Conservation (phyloP, 2,113 vertebrate genomes). For the Lasiurus borealis region DNA sequence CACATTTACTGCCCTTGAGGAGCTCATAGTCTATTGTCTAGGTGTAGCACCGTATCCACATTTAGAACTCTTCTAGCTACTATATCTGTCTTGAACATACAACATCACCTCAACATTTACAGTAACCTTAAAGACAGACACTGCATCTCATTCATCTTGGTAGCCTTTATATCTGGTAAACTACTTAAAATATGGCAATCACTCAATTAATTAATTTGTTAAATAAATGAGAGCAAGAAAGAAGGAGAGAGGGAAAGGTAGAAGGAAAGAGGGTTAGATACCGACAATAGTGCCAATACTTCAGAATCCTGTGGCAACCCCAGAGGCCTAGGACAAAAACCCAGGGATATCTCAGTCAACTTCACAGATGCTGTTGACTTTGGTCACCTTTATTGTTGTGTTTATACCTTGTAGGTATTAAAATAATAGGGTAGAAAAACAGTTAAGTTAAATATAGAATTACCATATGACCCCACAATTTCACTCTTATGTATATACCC, state of each 20-base stretch:
- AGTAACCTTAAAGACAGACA: not conserved
- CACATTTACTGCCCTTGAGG: not conserved
- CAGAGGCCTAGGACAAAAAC: slow-evolving; percentile 8
- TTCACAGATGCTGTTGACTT: slow-evolving; percentile 19
- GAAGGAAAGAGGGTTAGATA: not conserved
- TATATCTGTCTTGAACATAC: not conserved
- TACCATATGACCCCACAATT: not conserved
- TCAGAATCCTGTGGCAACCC: not conserved
- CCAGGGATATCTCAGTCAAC: not conserved
- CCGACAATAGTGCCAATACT: not conserved
- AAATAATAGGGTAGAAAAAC: slow-evolving; percentile 4
- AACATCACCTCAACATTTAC: slow-evolving; percentile 3
- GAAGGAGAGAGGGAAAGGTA: not conserved
- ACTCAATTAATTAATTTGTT: slow-evolving; percentile 15
- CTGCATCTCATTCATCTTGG: not conserved
- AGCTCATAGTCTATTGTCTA: not conserved
- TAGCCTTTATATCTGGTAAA: not conserved
- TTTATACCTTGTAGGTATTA: slow-evolving; percentile 39
- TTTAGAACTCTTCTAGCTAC: slow-evolving; percentile 1
- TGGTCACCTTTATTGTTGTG: slow-evolving; percentile 14
- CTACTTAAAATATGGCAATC: not conserved
- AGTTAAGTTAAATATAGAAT: slow-evolving; percentile 23
- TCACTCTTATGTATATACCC: not conserved
- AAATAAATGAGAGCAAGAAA: not conserved
- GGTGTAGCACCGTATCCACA: not conserved